Conservation (phyloP, 2,113 vertebrate species). For the Pelecanoides urinatrix region DNA sequence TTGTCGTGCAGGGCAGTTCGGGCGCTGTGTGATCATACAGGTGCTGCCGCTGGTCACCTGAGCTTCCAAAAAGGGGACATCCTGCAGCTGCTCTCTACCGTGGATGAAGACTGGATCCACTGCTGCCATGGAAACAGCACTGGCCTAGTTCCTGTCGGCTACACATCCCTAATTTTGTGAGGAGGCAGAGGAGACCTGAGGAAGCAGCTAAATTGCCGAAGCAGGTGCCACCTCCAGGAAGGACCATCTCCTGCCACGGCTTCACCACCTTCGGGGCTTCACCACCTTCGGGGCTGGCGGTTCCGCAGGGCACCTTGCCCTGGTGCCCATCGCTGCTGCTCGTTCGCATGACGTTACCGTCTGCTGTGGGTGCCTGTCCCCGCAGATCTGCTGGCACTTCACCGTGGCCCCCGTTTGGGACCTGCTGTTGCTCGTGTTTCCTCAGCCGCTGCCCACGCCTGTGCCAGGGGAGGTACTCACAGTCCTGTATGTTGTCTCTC, state of each 20-base stretch:
- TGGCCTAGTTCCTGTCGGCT: conserved; percentile 90
- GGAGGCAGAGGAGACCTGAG: neutral
- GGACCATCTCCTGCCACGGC: neutral
- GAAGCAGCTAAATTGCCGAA: neutral
- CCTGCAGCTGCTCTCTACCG: conserved; percentile 81
- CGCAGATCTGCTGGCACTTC: neutral
- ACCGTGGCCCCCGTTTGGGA: fast-evolving
- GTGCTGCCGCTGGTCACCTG: conserved; percentile 71
- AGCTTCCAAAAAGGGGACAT: conserved; percentile 90
- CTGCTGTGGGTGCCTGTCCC: neutral
- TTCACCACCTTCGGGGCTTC: neutral
- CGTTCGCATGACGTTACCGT: neutral
- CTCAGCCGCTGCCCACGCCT: neutral
- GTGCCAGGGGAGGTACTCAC: neutral
- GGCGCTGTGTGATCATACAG: conserved; percentile 86
- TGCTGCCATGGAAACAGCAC: conserved; percentile 84
- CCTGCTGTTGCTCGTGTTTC: fast-evolving
- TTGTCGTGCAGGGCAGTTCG: conserved; percentile 78
- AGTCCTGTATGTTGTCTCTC: fast-evolving
- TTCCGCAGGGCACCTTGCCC: neutral
- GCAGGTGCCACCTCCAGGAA: neutral
- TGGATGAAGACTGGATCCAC: conserved; percentile 93
- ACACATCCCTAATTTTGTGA: conserved; percentile 90
- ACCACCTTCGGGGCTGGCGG: neutral
- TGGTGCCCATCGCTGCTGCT: neutral